Evolutionary conservation across 1,140 invertebrate genomes (phyloP).

Genomic region (Saccostrea cuccullata): DNA sequence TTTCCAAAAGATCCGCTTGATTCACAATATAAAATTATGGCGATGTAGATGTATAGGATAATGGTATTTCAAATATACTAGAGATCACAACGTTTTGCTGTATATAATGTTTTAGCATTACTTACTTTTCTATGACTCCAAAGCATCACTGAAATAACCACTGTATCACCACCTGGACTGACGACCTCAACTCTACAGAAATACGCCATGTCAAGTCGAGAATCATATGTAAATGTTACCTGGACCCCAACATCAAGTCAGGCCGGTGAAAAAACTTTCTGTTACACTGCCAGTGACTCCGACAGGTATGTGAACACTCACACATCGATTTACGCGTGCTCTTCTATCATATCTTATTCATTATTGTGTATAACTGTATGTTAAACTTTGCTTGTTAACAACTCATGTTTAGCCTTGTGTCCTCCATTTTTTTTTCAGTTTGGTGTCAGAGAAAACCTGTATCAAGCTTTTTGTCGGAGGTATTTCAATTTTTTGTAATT

Average conservation of each 20-base stretch:
- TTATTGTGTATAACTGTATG: too few relatives aligned
- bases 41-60: too few relatives aligned
- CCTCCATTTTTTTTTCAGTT: constrained; percentile 5
- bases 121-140: not conserved
- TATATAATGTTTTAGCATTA: too few relatives aligned
- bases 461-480: constrained; percentile 32
- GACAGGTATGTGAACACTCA: not conserved
- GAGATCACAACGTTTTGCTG: too few relatives aligned
- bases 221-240: not conserved
- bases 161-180: not conserved
- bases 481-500: not conserved
- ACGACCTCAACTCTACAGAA: not conserved
- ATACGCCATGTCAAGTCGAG: not conserved
- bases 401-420: too few relatives aligned
- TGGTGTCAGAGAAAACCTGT: constrained; percentile 18
- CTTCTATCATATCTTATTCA: too few relatives aligned
- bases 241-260: not conserved
- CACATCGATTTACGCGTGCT: too few relatives aligned
- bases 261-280: not conserved
- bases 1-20: too few relatives aligned
- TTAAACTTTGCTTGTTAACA: too few relatives aligned
- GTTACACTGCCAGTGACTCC: not conserved
- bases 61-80: too few relatives aligned
- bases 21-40: too few relatives aligned
- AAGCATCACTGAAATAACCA: not conserved